Percentiles rank a stretch among this genome's conserved stretches.
Evolutionary conservation across 2,888 invertebrate genomes (phyloP).

Genomic region (Latrodectus hesperus): DNA sequence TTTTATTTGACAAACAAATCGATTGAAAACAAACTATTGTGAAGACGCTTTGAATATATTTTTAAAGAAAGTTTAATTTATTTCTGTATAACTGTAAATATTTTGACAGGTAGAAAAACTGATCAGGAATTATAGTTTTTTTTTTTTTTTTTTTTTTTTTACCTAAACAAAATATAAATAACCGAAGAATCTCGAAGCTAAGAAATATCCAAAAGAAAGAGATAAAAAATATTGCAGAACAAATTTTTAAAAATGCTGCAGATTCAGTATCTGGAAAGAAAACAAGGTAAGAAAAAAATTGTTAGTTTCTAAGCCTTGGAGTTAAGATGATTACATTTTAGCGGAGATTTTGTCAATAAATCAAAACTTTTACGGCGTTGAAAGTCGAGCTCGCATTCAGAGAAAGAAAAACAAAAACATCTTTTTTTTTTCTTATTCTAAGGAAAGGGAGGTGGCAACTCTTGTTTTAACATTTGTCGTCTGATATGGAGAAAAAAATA

Average conservation of each 20-base stretch:
- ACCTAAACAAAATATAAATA: no score
- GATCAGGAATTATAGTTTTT: slow-evolving; percentile 2
- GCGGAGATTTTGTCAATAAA: slow-evolving; percentile 59
- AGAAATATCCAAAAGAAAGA: no score
- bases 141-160: not conserved
- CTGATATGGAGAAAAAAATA: slow-evolving; percentile 12
- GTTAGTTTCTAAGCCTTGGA: slow-evolving; percentile 31
- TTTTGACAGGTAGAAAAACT: no score
- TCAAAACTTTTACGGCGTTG: slow-evolving; percentile 46
- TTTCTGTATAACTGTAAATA: no score
- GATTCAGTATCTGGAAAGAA: slow-evolving; percentile 30
- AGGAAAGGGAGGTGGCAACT: slow-evolving; percentile 28
- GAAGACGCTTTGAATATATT: no score
- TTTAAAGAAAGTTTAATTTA: no score
- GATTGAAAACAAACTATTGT: no score
- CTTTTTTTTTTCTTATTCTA: slow-evolving; percentile 3
- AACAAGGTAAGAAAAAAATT: slow-evolving; percentile 17
- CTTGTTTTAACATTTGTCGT: slow-evolving; percentile 54
- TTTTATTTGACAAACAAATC: no score
- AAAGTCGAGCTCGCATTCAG: slow-evolving; percentile 15
- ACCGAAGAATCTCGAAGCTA: no score
- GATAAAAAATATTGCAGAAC: not conserved
- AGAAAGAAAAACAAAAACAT: slow-evolving; percentile 1
- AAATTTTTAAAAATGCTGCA: not conserved
- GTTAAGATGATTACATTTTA: slow-evolving; percentile 64